A percentile compares a stretch with the other conserved stretches of the same genome.
Evolutionary conservation across 2,888 invertebrate genomes (phyloP).

Genomic region (Drosophila atripex): DNA sequence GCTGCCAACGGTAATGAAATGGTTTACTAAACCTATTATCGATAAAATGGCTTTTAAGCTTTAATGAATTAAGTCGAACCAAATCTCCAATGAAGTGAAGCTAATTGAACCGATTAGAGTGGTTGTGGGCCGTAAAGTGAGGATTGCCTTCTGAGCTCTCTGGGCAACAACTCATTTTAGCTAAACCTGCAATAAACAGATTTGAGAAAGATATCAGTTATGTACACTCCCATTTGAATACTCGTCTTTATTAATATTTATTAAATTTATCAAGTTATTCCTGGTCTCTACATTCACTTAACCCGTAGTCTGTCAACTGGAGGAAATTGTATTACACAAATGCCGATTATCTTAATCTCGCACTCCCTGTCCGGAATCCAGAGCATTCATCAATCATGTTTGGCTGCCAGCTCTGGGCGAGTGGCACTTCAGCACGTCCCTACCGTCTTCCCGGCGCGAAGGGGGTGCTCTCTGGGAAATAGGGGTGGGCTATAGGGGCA

Average conservation of each 20-base stretch:
- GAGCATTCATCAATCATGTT: conserved; percentile 72
- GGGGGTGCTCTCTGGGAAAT: conserved; percentile 15
- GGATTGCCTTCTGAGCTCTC: neutral
- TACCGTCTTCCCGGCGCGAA: conserved; percentile 16
- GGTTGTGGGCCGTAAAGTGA: neutral
- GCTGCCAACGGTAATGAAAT: neutral
- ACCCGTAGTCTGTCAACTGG: conserved; percentile 24
- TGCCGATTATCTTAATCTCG: conserved; percentile 77
- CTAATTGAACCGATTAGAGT: conserved; percentile 20
- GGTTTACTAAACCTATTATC: neutral
- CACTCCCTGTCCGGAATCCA: conserved; percentile 42
- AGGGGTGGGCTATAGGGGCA: conserved; percentile 18
- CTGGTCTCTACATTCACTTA: conserved; percentile 45
- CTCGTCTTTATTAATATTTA: conserved; percentile 37
- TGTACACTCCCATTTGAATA: neutral
- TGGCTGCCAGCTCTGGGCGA: conserved; percentile 45
- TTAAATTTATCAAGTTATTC: conserved; percentile 12
- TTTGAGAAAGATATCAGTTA: neutral
- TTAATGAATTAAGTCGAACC: neutral
- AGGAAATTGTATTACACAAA: conserved; percentile 69
- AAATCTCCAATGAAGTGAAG: conserved; percentile 21
- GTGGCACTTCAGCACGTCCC: conserved; percentile 60
- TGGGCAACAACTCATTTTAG: neutral
- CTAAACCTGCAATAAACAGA: no score
- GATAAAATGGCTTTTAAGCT: neutral